Base-by-base conservation (phyloP, 2,888 invertebrate species). In the Stegophylla sp. region DNA sequence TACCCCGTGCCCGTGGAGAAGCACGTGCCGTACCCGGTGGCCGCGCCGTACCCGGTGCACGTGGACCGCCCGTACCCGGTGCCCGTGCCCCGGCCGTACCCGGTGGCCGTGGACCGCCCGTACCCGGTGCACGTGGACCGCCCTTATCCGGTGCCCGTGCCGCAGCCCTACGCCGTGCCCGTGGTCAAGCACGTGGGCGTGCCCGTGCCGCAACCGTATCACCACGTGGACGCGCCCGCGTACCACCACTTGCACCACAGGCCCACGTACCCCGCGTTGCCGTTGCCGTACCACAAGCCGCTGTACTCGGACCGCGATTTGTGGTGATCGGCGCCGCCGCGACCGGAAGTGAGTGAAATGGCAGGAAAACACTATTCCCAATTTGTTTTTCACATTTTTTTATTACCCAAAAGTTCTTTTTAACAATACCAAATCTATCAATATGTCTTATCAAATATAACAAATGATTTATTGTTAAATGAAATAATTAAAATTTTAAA, bases 141-240 rank as follows among this genome's bases (percentile, higher is more conserved):
- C 3, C 85, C 74, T 83, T 85, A 45, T 82, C 85, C 53, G 83
- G 84, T 83, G 20, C 83, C 84, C 26, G 84, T 84, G 28, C 83
- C 83, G 12, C 83, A 83, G 28, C 84, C 84, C 20, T 83, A 83
- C 23, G 82, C 83, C 34, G 84, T 84, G 12, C 85, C 85, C 12
- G 84, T 84, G 0, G 82, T 83, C 59, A 83, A 83, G 45, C 85
- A 84, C 3, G 83, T 83, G n/a, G 83, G 84, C 17, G 83, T 84
- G 13, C 83, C 84, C 17, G 84, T 84, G n/a, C 82, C 83, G 28
- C 82, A 83, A n/a, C 83, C 83, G 12, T 87, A 89, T 1, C 89
- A 89, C 1, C 89, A 89, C 1, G 87, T 88, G 2, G 89, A 89
- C 1, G 88, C 89, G 3, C 87, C 89, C 1, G 88, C 89, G 3